phyloP scores from a whole-genome alignment of 2,797 vertebrate genomes.

The Hipposideros larvatus region DNA sequence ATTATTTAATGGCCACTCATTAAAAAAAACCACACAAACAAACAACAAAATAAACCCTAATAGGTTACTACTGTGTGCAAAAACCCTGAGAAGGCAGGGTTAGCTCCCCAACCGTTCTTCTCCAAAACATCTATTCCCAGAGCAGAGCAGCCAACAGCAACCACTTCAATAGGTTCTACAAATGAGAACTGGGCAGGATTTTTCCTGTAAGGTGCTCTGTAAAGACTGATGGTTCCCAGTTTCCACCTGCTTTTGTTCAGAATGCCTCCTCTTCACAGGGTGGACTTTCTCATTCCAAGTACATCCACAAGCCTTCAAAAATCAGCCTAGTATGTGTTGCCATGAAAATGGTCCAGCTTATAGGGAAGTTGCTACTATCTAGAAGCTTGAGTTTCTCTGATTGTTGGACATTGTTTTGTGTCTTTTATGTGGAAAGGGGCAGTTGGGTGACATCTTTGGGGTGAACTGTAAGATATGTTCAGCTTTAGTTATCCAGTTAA shows the following conservation, averaged over 20 bases:
- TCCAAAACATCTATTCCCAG: neutral
- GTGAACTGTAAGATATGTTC: neutral
- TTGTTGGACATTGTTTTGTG: neutral
- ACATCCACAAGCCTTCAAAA: fast-evolving
- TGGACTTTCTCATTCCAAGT: neutral
- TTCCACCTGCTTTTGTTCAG: neutral
- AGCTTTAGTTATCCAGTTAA: neutral
- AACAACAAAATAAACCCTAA: neutral
- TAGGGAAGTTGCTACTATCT: neutral
- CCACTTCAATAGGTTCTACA: neutral
- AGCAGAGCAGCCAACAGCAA: neutral
- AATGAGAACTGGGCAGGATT: neutral
- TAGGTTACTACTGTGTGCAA: neutral
- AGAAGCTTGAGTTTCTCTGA: neutral
- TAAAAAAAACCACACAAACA: neutral
- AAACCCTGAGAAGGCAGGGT: neutral
- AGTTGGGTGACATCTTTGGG: neutral
- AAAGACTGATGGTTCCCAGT: neutral
- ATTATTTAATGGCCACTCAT: neutral
- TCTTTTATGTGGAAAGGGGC: neutral
- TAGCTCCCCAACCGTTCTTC: neutral
- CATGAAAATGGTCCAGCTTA: neutral
- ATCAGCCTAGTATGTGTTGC: fast-evolving
- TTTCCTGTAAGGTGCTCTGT: neutral
- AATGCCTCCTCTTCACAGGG: neutral